Evolutionary conservation across 2,888 invertebrate genomes (phyloP).

Genomic region (Synanthedon formicaeformis): DNA sequence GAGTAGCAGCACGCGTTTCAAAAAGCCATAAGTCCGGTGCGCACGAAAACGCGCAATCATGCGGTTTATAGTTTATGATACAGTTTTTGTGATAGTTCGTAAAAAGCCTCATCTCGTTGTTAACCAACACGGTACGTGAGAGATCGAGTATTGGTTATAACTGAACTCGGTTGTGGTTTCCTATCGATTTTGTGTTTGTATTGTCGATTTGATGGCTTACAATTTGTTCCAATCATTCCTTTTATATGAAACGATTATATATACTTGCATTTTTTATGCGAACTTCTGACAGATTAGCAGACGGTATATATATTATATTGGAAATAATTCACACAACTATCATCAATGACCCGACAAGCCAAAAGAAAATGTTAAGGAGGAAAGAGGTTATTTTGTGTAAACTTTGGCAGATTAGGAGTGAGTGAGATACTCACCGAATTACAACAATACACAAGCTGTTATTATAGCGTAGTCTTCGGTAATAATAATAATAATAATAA

Average conservation of each 20-base stretch:
- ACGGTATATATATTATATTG: too few species aligned
- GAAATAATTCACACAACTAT: too few species aligned
- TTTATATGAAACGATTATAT: neutral
- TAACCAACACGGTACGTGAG: constrained; percentile 47
- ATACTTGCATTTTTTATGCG: too few species aligned
- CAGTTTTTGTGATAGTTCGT: constrained; percentile 45
- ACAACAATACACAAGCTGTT: too few species aligned
- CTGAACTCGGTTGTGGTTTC: neutral
- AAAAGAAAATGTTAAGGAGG: too few species aligned
- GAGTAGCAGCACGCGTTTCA: neutral
- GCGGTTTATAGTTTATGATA: constrained; percentile 43
- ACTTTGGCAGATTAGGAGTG: too few species aligned
- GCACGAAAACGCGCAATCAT: constrained; percentile 35
- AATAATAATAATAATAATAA: too few species aligned
- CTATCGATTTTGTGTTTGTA: neutral
- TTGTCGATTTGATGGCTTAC: neutral
- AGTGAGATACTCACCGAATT: too few species aligned
- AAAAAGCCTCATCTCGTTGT: constrained; percentile 43
- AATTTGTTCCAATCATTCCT: neutral
- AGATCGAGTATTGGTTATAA: constrained; percentile 1
- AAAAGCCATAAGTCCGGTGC: neutral
- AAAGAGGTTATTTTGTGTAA: too few species aligned
- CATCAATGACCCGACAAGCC: too few species aligned
- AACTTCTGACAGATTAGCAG: too few species aligned
- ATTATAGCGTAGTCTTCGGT: too few species aligned